Conservation (phyloP, 1,140 invertebrate species). For the Rhynchophorus ferrugineus region DNA sequence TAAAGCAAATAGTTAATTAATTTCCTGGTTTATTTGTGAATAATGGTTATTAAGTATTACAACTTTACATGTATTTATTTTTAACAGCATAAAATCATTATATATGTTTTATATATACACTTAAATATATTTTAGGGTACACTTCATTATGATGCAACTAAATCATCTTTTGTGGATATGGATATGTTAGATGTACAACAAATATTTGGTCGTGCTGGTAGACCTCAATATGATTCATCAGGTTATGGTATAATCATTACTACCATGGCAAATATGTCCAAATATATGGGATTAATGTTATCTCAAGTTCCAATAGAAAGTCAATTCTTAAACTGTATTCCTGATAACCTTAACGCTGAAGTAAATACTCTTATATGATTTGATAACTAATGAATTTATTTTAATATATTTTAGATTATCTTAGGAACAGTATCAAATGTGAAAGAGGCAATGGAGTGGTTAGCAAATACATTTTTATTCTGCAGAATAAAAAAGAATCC, state of each 20-base stretch:
- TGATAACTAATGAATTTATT: too few relatives aligned
- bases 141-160: conserved; percentile 94
- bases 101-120: too few relatives aligned
- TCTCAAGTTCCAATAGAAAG: conserved; percentile 98
- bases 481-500: conserved; percentile 93
- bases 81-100: too few relatives aligned
- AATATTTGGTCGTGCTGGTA: conserved; percentile 97
- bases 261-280: conserved; percentile 81
- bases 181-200: conserved; percentile 97
- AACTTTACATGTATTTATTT: too few relatives aligned
- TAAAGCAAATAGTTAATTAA: too few relatives aligned
- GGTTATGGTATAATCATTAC: conserved; percentile 97
- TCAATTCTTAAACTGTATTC: conserved; percentile 85
- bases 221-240: conserved; percentile 86
- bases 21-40: too few relatives aligned
- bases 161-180: conserved; percentile 89
- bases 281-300: conserved; percentile 90
- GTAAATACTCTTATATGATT: too few relatives aligned
- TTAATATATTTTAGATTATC: conserved; percentile 57
- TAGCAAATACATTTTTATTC: conserved; percentile 95
- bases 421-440: conserved; percentile 93
- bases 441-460: conserved; percentile 94
- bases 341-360: conserved; percentile 98
- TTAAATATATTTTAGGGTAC: conserved; percentile 83
- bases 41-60: too few relatives aligned